Base-by-base conservation (phyloP, 1,140 invertebrate genomes). In the Thereuonema tuberculata region DNA sequence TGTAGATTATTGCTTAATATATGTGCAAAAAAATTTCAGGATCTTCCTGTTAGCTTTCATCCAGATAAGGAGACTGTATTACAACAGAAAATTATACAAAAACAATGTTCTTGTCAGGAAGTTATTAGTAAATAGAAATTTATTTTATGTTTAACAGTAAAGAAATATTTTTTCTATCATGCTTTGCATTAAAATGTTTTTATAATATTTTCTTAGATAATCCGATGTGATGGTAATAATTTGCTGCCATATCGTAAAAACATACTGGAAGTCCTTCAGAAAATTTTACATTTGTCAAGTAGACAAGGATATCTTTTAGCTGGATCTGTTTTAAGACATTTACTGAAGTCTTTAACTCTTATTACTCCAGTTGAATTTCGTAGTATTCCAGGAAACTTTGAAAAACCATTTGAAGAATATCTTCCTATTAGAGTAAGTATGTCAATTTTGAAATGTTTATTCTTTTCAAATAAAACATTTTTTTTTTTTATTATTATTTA, bases 321-420 rank as follows among this genome's bases (percentile, higher is more conserved):
- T 1, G 77, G 77, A 25, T 68, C 71, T 25, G 64, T 80, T 28
- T 50, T 81, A 14, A 69, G 71, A 56, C 73, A 78, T 59, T 61
- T 85, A 21, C 69, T 89, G 1, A 67, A 70, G 1, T 77, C 79
- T 2, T 68, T 87, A 14, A 79, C 80, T 0, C 74, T 72, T 3
- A 75, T 84, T 0, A 79, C 80, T 62, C 76, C 84, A 1, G 74
- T 75, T n/a, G 82, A 87, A 58, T 82, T 79, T 67, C 75, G 76
- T 47, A 84, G 81, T 67, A 78, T 78, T 1, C 70, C 79, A 3
- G 73, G 79, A 14, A 77, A 82, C 58, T 83, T 80, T 63, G 79
- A 84, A 54, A 75, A 78, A 54, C 80, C 81, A 1, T 74, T 86
- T 1, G 75, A 78, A 46, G 80, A 87, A 54, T 87, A 84, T 76